A percentile compares a stretch with the other conserved stretches of the same genome.
Evolutionary conservation across 2,797 vertebrate species (phyloP).

Genomic region (Parambassis ranga): DNA sequence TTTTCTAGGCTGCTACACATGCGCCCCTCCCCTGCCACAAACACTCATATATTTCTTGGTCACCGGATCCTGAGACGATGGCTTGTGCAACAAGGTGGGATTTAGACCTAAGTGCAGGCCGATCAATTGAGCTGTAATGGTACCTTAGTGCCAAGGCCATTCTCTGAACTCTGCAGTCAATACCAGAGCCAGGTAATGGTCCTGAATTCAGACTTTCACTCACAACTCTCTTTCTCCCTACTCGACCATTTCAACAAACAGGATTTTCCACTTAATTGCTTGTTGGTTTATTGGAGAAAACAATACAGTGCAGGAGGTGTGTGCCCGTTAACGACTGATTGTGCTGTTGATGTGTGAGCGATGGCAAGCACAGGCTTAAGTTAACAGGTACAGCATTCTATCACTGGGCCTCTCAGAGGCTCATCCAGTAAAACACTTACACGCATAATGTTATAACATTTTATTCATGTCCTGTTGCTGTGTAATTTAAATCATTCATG

Average conservation of each 20-base stretch:
- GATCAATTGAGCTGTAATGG: conserved; percentile 81
- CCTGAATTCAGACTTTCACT: conserved; percentile 59
- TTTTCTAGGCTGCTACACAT: not conserved
- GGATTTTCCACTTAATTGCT: conserved; percentile 46
- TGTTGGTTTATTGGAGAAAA: conserved; percentile 51
- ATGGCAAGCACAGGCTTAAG: too few species aligned
- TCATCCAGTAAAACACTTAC: not conserved
- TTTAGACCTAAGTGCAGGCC: conserved; percentile 77
- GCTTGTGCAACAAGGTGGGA: conserved; percentile 71
- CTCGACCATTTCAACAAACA: conserved; percentile 46
- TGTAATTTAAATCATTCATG: not conserved
- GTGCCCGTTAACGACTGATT: too few species aligned
- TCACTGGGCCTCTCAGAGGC: conserved; percentile 8
- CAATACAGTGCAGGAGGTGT: not conserved
- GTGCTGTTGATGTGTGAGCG: too few species aligned
- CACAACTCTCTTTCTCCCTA: conserved; percentile 26
- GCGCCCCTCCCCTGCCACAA: not conserved
- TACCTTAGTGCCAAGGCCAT: conserved; percentile 68
- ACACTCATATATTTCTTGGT: conserved; percentile 37
- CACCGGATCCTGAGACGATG: conserved; percentile 69
- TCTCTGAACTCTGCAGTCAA: conserved; percentile 70
- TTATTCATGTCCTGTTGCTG: not conserved
- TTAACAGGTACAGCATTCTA: conserved; percentile 11
- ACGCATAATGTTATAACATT: not conserved
- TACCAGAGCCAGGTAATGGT: conserved; percentile 66